Evolutionary conservation across 2,113 vertebrate species (phyloP).

Genomic region (human): GRCh38 chr1:33947001-33947500

Average conservation of each 20-base stretch:
- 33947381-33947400: not conserved
- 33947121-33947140: not conserved
- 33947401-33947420: not conserved
- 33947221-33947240: not conserved
- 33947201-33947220: not conserved
- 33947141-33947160: not conserved
- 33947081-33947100: not conserved
- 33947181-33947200: not conserved
- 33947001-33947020: not conserved
- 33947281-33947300: not conserved
- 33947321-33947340: not conserved
- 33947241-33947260: not conserved
- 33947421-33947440: not conserved
- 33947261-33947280: not conserved
- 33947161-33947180: not conserved
- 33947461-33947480: not conserved
- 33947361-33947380: not conserved
- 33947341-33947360: not conserved
- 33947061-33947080: not conserved
- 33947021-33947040: not conserved
- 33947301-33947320: not conserved
- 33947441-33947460: not conserved
- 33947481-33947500: not conserved
- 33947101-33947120: not conserved
- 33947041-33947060: not conserved